Percentiles rank a stretch among this genome's conserved stretches.
These are phyloP conservation scores for Imbricaverruca yamaguchii DNA, from an alignment of 2,888 invertebrate species.

Conservation along the genomic window DNA sequence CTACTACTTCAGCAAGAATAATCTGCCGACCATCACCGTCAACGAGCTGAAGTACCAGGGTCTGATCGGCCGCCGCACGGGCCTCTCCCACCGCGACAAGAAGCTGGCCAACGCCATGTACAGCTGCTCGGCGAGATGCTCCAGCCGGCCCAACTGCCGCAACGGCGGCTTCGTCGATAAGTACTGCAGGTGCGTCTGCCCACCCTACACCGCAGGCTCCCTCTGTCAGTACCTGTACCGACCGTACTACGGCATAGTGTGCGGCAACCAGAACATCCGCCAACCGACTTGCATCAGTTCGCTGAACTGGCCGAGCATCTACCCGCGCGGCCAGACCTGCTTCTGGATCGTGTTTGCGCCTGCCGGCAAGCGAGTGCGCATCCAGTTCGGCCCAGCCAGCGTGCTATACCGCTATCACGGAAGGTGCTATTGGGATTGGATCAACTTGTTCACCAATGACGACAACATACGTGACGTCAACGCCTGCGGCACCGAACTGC, in stretches of 20 bases:
- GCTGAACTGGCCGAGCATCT: slow-evolving; percentile 19
- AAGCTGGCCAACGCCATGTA: too few relatives aligned
- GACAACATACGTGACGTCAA: background rate
- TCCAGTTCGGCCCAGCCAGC: background rate
- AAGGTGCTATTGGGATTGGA: background rate
- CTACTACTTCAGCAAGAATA: background rate
- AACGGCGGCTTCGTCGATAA: background rate
- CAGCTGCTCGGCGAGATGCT: too few relatives aligned
- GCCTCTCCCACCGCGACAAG: slow-evolving; percentile 21
- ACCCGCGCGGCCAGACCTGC: background rate
- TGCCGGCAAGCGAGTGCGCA: background rate
- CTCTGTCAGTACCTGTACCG: background rate
- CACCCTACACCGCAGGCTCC: background rate
- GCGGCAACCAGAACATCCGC: slow-evolving; percentile 13
- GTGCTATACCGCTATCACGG: background rate
- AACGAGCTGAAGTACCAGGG: background rate
- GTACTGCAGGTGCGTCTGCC: background rate
- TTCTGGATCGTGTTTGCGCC: background rate
- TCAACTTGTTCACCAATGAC: background rate
- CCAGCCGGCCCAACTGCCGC: too few relatives aligned
- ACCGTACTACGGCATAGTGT: background rate
- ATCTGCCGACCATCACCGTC: slow-evolving; percentile 22
- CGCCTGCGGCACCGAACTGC: background rate
- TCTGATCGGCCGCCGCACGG: background rate
- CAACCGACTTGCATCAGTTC: background rate